These are phyloP conservation scores for Chrysomallon squamiferum DNA, from an alignment of 1,140 invertebrate species.

Conservation along the genomic window DNA sequence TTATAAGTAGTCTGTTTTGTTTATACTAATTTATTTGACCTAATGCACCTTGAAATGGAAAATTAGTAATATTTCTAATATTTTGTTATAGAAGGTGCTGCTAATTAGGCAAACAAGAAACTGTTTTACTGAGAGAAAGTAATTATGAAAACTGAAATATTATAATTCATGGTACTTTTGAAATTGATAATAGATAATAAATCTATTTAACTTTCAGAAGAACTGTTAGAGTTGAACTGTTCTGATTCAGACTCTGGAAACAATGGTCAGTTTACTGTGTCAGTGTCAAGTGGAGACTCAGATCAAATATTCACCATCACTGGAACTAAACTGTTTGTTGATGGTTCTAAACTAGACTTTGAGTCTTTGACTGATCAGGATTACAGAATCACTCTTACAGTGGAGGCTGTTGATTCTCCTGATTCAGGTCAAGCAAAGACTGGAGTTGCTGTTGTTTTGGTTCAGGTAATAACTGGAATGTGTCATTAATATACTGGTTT, in stretches of 20 bases:
- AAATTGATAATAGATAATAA: no score
- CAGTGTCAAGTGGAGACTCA: background rate
- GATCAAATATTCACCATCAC: background rate
- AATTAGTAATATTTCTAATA: no score
- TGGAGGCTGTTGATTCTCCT: background rate
- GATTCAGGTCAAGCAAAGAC: background rate
- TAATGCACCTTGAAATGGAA: no score
- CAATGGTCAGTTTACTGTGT: background rate
- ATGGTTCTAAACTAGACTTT: background rate
- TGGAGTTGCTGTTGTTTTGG: background rate
- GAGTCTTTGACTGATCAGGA: background rate
- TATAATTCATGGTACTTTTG: no score
- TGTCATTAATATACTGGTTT: no score
- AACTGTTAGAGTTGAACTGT: background rate
- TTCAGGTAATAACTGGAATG: background rate
- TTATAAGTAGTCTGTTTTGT: no score
- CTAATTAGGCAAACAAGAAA: no score
- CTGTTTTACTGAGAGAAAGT: no score
- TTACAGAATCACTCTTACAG: background rate
- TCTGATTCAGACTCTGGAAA: background rate
- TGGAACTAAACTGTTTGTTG: background rate
- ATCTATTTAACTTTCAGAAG: no score
- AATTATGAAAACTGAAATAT: no score
- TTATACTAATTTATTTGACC: no score
- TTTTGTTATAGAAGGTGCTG: no score